Conservation (phyloP, 2,797 vertebrate species). For the Propithecus deckenii region DNA sequence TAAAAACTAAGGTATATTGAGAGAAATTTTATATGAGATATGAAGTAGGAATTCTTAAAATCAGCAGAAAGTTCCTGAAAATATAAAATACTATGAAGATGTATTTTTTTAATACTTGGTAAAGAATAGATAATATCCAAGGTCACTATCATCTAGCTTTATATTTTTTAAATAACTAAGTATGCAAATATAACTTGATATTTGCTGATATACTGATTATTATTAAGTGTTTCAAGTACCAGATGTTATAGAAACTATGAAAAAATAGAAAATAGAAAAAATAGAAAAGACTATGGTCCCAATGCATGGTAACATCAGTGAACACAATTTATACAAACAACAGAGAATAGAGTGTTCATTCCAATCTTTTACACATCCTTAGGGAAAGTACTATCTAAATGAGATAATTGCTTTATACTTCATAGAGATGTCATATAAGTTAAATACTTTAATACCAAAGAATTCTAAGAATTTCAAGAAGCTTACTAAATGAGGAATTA, state of each 20-base stretch:
- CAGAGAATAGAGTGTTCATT: constrained; percentile 34
- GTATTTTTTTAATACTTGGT: neutral
- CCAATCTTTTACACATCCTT: neutral
- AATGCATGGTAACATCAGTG: neutral
- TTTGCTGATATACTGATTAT: constrained; percentile 18
- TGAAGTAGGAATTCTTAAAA: constrained; percentile 24
- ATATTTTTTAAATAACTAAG: neutral
- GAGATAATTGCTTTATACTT: constrained; percentile 40
- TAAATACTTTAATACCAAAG: constrained; percentile 29
- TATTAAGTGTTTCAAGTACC: neutral
- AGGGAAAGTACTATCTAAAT: constrained; percentile 3
- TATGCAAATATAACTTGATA: constrained; percentile 2
- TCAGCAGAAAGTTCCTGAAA: neutral
- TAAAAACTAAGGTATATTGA: neutral
- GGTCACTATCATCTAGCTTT: neutral
- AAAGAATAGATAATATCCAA: constrained; percentile 43
- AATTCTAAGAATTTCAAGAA: constrained; percentile 35
- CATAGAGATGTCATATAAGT: neutral
- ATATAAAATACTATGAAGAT: neutral
- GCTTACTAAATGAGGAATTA: constrained; percentile 28
- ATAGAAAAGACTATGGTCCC: neutral
- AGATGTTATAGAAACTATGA: neutral
- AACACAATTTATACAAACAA: constrained; percentile 8
- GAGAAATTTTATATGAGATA: constrained; percentile 1
- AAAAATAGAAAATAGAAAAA: neutral